Evolutionary conservation across 2,113 vertebrate genomes (phyloP).

Genomic region (Oreamnos americanus): DNA sequence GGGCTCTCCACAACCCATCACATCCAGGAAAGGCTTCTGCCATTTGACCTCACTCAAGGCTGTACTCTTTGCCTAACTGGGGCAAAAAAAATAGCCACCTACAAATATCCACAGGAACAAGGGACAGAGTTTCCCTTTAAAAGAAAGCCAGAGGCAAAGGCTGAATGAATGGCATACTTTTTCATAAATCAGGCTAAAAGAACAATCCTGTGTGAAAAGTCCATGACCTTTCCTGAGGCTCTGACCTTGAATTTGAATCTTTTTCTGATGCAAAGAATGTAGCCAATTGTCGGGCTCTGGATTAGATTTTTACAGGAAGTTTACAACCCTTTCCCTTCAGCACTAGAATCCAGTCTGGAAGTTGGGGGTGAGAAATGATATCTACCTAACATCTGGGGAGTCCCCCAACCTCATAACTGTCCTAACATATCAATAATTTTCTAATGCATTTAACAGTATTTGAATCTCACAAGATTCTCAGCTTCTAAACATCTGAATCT

Average conservation of each 20-base stretch:
- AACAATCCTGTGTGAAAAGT: slow-evolving; percentile 34
- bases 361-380: not conserved
- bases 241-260: slow-evolving; percentile 57
- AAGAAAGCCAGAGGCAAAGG: slow-evolving; percentile 50
- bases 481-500: not conserved
- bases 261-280: slow-evolving; percentile 48
- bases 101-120: slow-evolving; percentile 29
- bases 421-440: not conserved
- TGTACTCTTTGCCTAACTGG: not conserved
- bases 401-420: not conserved
- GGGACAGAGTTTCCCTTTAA: slow-evolving; percentile 38
- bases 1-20: slow-evolving; percentile 7
- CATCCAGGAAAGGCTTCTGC: not conserved
- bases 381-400: not conserved
- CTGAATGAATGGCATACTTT: slow-evolving; percentile 61
- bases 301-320: slow-evolving; percentile 36
- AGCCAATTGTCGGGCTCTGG: not conserved
- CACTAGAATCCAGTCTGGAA: not conserved
- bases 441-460: not conserved
- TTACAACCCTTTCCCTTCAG: slow-evolving; percentile 15
- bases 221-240: slow-evolving; percentile 34
- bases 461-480: not conserved
- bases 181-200: slow-evolving; percentile 57
- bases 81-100: not conserved
- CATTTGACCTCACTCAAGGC: not conserved